Percentiles rank a stretch among this genome's conserved stretches.
Conservation (phyloP, 1,140 invertebrate genomes). For the Campoletis sonorensis region DNA sequence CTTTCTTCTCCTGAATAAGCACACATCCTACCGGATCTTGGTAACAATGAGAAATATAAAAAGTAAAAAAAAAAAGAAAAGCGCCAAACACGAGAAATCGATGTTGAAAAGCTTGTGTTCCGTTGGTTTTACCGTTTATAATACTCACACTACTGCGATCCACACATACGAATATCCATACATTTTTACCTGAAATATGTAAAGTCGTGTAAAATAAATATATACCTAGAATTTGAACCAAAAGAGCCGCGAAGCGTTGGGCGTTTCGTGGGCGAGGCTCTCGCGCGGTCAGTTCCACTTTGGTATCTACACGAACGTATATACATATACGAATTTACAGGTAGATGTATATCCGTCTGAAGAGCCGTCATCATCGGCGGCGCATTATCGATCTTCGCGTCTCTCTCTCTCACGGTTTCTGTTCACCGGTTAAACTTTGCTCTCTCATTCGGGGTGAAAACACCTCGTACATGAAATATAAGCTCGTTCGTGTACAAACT, state of each 20-base stretch:
- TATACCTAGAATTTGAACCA: background rate
- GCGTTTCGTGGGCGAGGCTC: conserved; percentile 18
- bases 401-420: conserved; percentile 69
- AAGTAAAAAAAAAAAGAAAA: conserved; percentile 1
- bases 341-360: conserved; percentile 10
- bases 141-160: background rate
- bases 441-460: background rate
- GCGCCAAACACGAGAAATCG: conserved; percentile 25
- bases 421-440: conserved; percentile 44
- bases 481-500: background rate
- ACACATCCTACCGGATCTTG: conserved; percentile 37
- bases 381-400: conserved; percentile 65
- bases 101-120: background rate
- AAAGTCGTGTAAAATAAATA: background rate
- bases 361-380: conserved; percentile 26
- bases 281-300: background rate
- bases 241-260: conserved; percentile 14
- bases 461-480: conserved; percentile 15
- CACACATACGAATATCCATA: background rate
- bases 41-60: conserved; percentile 2
- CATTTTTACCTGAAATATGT: background rate
- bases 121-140: conserved; percentile 17
- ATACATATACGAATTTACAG: background rate
- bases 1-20: background rate
- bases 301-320: background rate